phyloP scores from a whole-genome alignment of 1,140 invertebrate species.

The Cherax quadricarinatus region DNA sequence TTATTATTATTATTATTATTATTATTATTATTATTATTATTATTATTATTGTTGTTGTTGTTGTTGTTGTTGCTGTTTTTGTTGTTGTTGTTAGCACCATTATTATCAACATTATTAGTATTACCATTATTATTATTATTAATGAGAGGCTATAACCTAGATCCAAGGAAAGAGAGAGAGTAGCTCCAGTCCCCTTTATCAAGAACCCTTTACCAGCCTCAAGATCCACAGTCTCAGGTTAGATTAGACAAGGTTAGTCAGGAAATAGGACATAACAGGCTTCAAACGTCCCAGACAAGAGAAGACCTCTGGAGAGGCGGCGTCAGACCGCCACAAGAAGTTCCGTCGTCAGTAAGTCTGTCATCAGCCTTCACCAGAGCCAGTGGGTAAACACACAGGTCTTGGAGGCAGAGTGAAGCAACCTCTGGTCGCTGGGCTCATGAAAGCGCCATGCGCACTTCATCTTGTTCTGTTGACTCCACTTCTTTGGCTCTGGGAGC shows the following conservation, averaged over 20 bases:
- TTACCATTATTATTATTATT: no score
- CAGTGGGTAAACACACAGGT: slow-evolving; percentile 19
- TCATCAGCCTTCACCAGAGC: slow-evolving; percentile 3
- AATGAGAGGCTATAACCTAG: no score
- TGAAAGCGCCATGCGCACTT: slow-evolving; percentile 42
- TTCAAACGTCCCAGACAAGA: background rate
- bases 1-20: no score
- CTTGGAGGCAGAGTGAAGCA: background rate
- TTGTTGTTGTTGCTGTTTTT: no score
- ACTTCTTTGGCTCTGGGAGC: background rate
- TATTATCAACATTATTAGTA: no score
- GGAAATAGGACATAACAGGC: background rate
- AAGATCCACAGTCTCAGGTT: background rate
- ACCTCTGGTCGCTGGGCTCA: slow-evolving; percentile 1
- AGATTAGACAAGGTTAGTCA: no score
- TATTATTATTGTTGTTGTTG: no score
- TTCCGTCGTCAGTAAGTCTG: background rate
- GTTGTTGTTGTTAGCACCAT: no score
- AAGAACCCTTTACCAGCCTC: background rate
- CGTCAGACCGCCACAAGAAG: background rate
- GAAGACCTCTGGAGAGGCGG: background rate
- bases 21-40: no score
- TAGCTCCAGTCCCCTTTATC: no score
- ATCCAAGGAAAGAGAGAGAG: no score
- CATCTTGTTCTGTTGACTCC: slow-evolving; percentile 38